A percentile compares a stretch with the other conserved stretches of the same genome.
phyloP scores from a whole-genome alignment of 2,113 vertebrate genomes.

The Chinchilla lanigera region DNA sequence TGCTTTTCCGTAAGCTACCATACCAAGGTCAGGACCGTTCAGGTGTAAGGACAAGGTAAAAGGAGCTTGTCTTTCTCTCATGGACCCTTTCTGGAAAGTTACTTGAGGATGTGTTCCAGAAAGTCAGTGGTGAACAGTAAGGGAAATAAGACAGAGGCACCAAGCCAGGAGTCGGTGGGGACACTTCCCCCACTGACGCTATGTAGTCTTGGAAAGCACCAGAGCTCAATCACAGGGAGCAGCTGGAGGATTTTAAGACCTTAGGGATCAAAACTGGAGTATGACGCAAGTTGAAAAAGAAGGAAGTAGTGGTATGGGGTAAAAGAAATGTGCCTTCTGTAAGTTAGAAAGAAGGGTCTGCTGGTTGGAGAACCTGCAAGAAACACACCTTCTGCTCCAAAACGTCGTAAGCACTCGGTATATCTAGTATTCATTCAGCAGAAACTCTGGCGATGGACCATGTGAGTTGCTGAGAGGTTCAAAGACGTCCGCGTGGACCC shows the following conservation, averaged over 20 bases:
- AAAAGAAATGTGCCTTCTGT: not conserved
- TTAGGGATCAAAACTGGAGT: not conserved
- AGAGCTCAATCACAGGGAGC: too few relatives aligned
- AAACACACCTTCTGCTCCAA: not conserved
- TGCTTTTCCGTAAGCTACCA: not conserved
- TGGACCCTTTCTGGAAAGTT: not conserved
- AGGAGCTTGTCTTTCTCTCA: not conserved
- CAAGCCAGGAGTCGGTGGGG: not conserved
- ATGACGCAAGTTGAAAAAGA: not conserved
- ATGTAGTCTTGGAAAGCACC: not conserved
- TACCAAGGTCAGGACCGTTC: not conserved
- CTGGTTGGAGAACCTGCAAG: not conserved
- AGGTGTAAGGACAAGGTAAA: not conserved
- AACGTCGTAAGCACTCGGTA: too few relatives aligned
- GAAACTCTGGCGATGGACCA: not conserved
- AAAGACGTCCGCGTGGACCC: fast-evolving
- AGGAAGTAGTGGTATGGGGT: not conserved
- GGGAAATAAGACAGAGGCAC: not conserved
- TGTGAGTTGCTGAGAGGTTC: not conserved
- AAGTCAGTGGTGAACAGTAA: not conserved
- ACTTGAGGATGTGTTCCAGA: not conserved
- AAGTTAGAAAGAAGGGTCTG: not conserved
- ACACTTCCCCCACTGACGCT: not conserved
- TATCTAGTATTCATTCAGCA: not conserved
- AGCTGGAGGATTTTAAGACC: not conserved